Percentiles rank a stretch among this genome's conserved stretches.
phyloP scores from a whole-genome alignment of 2,888 invertebrate species.

The Carterocephalus palaemon region DNA sequence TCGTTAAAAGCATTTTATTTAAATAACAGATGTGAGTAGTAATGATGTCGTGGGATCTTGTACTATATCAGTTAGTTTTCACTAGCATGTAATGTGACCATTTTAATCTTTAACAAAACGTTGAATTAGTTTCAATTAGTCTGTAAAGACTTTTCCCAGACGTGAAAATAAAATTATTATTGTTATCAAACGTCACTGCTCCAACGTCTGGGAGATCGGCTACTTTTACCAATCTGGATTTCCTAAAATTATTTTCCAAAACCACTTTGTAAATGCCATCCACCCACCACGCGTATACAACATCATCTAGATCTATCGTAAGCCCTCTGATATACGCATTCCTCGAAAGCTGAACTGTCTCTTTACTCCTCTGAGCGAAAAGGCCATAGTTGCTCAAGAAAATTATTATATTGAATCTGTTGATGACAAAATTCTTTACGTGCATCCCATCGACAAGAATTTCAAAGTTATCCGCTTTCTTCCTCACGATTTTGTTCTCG shows the following conservation, averaged over 20 bases:
- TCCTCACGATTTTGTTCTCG: constrained; percentile 49
- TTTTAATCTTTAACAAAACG: constrained; percentile 34
- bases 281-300: constrained; percentile 65
- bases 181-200: constrained; percentile 58
- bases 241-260: constrained; percentile 42
- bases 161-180: constrained; percentile 59
- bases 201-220: constrained; percentile 50
- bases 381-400: constrained; percentile 53
- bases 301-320: constrained; percentile 53
- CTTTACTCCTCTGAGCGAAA: constrained; percentile 47
- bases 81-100: too few species aligned
- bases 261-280: constrained; percentile 61
- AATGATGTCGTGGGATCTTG: too few species aligned
- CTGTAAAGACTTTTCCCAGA: constrained; percentile 47
- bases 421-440: constrained; percentile 58
- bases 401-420: constrained; percentile 52
- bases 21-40: too few species aligned
- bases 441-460: constrained; percentile 44
- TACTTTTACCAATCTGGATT: constrained; percentile 49
- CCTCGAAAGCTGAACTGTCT: constrained; percentile 46
- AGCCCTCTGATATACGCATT: constrained; percentile 62
- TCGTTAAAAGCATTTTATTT: too few species aligned
- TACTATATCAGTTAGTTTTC: too few species aligned
- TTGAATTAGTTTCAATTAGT: constrained; percentile 39
- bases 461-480: constrained; percentile 53